Evolutionary conservation across 2,888 invertebrate species (phyloP), one percentile per base, ranked within the genome.

Genomic region (Vanessa cardui): DNA sequence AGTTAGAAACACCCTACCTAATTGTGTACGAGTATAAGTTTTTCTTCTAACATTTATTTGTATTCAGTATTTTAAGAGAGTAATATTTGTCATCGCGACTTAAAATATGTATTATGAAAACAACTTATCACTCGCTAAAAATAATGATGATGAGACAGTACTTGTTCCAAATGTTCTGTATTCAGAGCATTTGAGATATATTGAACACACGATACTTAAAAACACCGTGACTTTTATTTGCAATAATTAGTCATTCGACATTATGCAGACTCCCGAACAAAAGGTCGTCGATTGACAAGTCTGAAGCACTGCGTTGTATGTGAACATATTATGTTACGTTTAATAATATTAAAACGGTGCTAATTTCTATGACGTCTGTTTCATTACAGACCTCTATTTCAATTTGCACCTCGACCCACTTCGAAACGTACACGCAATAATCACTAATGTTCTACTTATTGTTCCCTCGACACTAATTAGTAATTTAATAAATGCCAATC

Each of bases 121-220:
- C 50, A 61, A 26, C 45, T 18, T 46, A 58, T 47, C 64, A 47
- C 16, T 18, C 45, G 46, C 64, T 58, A 64, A 64, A 64, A 47
- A 64, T 64, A 64, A 58, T 58, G 46, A 56, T 56, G 58, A 58
- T 33, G 20, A n/a, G 18, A 39, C 20, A 15, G 58, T 20, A 47
- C 47, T 62, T 26, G 52, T 44, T 64, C 31, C 31, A 18, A 39
- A 39, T 6, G 18, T 39, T 61, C 31, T n/a, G 54, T 31, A 12
- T 56, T 12, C 39, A 54, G 52, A 54, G 52, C 31, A 1, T n/a
- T 31, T 2, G 26, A 31, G 31, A 31, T 31, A n/a, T 1, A 7
- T 31, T 16, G 15, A 49, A 54, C 26, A 54, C 52, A 16, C 7
- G 52, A 16, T 31, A 52, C 16, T 15, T 54, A 54, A 26, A 54